These are phyloP conservation scores for Eupithecia subfuscata DNA, from an alignment of 2,888 invertebrate genomes.

Conservation along the genomic window DNA sequence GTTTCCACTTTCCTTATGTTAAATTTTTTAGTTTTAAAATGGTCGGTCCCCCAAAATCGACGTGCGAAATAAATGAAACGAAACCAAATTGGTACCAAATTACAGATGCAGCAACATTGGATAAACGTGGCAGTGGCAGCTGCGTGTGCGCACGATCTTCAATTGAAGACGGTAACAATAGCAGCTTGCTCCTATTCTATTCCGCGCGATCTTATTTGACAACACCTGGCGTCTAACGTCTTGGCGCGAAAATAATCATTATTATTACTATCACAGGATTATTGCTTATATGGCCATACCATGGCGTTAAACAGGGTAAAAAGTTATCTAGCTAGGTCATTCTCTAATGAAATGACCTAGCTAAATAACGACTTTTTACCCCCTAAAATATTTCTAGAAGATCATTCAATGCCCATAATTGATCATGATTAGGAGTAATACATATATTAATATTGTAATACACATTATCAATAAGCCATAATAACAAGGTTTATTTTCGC, in stretches of 20 bases:
- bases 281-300: too few relatives aligned
- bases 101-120: neutral
- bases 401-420: too few relatives aligned
- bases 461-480: too few relatives aligned
- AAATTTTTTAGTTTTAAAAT: neutral
- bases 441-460: too few relatives aligned
- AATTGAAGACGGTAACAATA: slow-evolving; percentile 11
- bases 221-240: slow-evolving; percentile 13
- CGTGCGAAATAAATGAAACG: neutral
- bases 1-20: neutral
- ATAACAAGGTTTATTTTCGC: too few relatives aligned
- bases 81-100: neutral
- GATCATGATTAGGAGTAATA: too few relatives aligned
- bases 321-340: too few relatives aligned
- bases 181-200: slow-evolving; percentile 5
- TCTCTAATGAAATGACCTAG: too few relatives aligned
- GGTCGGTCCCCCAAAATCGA: neutral
- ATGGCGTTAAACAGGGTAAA: too few relatives aligned
- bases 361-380: too few relatives aligned
- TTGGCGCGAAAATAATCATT: slow-evolving; percentile 3
- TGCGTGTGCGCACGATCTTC: neutral
- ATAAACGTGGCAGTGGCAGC: slow-evolving; percentile 2
- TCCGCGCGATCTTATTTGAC: neutral
- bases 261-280: neutral
- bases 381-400: too few relatives aligned